A percentile compares a stretch with the other conserved stretches of the same genome.
phyloP scores from a whole-genome alignment of 2,797 vertebrate genomes.

The Allobates femoralis region DNA sequence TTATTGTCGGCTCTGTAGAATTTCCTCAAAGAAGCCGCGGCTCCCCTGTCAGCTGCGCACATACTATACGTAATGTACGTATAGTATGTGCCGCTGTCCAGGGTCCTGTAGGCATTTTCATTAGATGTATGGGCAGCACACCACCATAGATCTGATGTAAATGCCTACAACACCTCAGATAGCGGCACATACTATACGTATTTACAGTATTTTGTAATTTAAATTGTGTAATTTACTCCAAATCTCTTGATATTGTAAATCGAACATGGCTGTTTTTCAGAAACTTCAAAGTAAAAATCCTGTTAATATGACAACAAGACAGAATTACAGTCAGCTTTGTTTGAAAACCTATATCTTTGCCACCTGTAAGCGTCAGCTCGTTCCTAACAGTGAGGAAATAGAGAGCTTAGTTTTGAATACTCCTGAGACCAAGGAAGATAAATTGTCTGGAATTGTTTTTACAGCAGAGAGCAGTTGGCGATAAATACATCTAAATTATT shows the following conservation, averaged over 20 bases:
- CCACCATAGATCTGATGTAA: no score
- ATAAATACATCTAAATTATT: conserved; percentile 63
- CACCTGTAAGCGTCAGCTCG: conserved; percentile 54
- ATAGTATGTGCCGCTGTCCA: no score
- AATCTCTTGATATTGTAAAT: conserved; percentile 49
- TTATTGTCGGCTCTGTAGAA: no score
- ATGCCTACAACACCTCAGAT: no score
- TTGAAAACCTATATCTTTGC: conserved; percentile 54
- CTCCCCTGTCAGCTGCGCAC: no score
- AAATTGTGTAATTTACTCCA: conserved; percentile 47
- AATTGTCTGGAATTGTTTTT: conserved; percentile 60
- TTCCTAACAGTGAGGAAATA: conserved; percentile 55
- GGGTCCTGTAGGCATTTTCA: no score
- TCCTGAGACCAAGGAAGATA: conserved; percentile 57
- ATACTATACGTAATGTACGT: no score
- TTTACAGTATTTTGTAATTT: no score
- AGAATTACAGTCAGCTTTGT: conserved; percentile 51
- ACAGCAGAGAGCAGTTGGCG: conserved; percentile 50
- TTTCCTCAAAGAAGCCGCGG: no score
- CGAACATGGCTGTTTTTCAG: conserved; percentile 32
- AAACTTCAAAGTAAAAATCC: conserved; percentile 47
- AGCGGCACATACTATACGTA: no score
- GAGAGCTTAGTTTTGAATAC: conserved; percentile 61
- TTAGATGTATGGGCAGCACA: no score
- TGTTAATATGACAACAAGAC: conserved; percentile 53